Conservation (phyloP, 2,888 invertebrate species). For the Alcis repandata region DNA sequence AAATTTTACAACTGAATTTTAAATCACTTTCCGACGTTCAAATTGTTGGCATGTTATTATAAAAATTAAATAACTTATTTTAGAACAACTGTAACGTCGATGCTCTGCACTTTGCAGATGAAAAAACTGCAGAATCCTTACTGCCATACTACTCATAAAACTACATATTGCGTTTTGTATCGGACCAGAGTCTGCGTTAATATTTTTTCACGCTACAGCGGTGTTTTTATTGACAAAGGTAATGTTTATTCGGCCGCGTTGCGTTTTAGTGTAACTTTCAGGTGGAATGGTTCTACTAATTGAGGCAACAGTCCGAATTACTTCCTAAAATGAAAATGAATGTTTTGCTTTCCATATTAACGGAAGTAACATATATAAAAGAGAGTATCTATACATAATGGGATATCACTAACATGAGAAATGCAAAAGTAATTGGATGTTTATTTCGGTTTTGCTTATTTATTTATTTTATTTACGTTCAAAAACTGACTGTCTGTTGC, state of each 20-base stretch:
- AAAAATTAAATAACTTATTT: no score
- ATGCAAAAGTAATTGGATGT: no score
- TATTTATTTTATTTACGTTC: no score
- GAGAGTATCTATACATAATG: no score
- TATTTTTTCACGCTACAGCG: slow-evolving; percentile 49
- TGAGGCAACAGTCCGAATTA: slow-evolving; percentile 12
- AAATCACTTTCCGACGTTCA: no score
- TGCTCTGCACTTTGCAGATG: no score
- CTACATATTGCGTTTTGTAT: slow-evolving; percentile 17
- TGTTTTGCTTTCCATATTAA: neutral
- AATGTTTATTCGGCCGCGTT: slow-evolving; percentile 52
- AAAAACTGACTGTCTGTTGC: no score
- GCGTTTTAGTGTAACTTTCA: slow-evolving; percentile 45
- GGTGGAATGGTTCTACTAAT: slow-evolving; percentile 16
- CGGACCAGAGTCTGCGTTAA: slow-evolving; percentile 32
- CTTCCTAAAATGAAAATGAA: neutral
- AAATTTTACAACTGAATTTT: no score
- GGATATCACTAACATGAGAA: no score
- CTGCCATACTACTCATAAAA: slow-evolving; percentile 5
- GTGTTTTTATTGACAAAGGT: slow-evolving; percentile 55
- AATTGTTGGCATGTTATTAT: no score
- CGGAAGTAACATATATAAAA: neutral
- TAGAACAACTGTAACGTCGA: no score
- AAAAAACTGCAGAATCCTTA: slow-evolving; percentile 2
- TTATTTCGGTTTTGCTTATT: no score